These are phyloP conservation scores for Yponomeuta cagnagella DNA, from an alignment of 2,888 invertebrate genomes.

Conservation along the genomic window DNA sequence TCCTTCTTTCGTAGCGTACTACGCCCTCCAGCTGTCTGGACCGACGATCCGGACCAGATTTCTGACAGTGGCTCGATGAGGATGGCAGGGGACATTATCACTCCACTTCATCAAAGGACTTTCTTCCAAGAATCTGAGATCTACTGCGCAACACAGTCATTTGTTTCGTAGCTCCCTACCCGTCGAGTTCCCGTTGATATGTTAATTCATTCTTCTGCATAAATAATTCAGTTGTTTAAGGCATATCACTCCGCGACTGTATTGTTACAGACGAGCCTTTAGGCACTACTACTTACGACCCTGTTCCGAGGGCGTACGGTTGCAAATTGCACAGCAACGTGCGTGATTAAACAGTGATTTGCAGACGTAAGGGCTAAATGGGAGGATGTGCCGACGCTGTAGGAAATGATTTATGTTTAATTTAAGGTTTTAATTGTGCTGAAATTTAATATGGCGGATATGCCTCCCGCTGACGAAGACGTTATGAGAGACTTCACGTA, in stretches of 20 bases:
- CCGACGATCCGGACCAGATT: too few species aligned
- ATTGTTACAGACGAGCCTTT: constrained; percentile 25
- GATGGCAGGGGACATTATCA: too few species aligned
- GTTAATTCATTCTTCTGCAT: constrained; percentile 67
- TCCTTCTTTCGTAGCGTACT: too few species aligned
- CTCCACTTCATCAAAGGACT: too few species aligned
- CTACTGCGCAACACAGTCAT: neutral
- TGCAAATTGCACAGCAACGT: neutral
- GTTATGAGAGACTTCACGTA: neutral
- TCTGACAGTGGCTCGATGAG: too few species aligned
- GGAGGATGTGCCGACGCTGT: neutral
- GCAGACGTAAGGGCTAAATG: constrained; percentile 12
- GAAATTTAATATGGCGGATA: neutral
- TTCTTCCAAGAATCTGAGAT: neutral
- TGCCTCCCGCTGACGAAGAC: neutral
- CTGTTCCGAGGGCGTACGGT: neutral
- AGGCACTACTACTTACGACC: neutral
- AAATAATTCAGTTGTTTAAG: constrained; percentile 70
- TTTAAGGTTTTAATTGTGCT: constrained; percentile 1
- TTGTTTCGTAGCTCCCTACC: constrained; percentile 5
- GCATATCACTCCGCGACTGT: constrained; percentile 57
- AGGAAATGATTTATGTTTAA: constrained; percentile 3
- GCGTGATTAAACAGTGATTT: constrained; percentile 17
- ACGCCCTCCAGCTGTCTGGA: too few species aligned
- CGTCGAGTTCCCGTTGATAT: constrained; percentile 50